Evolutionary conservation across 1,140 invertebrate species (phyloP), one percentile per base, ranked within the genome.

Genomic region (Theocolax elegans): DNA sequence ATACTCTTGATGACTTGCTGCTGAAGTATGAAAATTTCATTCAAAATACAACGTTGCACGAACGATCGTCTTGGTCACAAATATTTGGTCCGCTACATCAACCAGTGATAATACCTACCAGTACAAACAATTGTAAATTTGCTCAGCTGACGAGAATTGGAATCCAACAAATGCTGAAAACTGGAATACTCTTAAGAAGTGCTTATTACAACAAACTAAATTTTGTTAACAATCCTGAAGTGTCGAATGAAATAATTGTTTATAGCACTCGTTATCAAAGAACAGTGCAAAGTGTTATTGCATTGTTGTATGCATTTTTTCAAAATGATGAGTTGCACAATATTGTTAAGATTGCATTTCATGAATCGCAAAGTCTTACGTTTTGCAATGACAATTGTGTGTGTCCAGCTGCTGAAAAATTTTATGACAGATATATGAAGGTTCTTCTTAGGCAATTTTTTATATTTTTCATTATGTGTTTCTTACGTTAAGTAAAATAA

Each of bases 231-330:
- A 72, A 77, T 27, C 84, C 84, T 17, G 54, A 84, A 29, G 76
- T 75, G 19, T 83, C 84, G 75, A 89, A 90, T 19, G 91, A 94
- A 63, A 85, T 95, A 23, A 81, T 92, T 23, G 87, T 93, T 3
- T 94, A 92, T 77, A 94, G 92, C 67, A 97, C 95, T 0, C 88
- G 92, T 40, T 95, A 95, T 81, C 87, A 93, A 8, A 88, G 96
- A 76, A 97, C 96, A 12, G 95, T 95, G 73, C 95, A 97, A 82
- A 97, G 95, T 78, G 91, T 92, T 4, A 83, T 95, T 40, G 94
- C 94, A 2, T 87, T 96, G 71, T 79, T 95, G 12, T 95, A 91
- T 85, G 89, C 92, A 0, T 89, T 95, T 67, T 81, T 95, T 21
- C 89, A 92, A 12, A 84, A 87, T 4, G 89, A 90, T 54, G 78